Evolutionary conservation across 1,140 invertebrate species (phyloP).

Genomic region (Drosophila azteca): DNA sequence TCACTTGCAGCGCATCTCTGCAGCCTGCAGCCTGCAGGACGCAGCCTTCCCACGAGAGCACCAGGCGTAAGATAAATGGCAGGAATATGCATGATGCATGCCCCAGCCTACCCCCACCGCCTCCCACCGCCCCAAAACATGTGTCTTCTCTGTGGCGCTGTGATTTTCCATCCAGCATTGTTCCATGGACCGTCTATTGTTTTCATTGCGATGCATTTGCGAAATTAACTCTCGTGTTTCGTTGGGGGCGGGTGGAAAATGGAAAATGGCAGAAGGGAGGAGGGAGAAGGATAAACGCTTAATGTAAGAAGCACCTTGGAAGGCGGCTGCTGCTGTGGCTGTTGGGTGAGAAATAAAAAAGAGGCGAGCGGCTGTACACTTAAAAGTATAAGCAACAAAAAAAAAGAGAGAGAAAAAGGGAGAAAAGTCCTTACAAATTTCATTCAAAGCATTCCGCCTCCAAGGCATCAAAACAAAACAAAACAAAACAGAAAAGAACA

Average conservation of each 20-base stretch:
- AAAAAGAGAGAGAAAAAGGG: no score
- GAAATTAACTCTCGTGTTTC: slow-evolving; percentile 55
- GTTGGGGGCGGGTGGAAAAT: no score
- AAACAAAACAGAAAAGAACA: slow-evolving; percentile 31
- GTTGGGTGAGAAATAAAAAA: slow-evolving; percentile 1
- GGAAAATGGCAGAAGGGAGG: background rate
- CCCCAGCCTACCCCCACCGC: no score
- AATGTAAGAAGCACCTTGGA: slow-evolving; percentile 52
- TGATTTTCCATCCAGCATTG: slow-evolving; percentile 14
- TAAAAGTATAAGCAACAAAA: slow-evolving; percentile 50
- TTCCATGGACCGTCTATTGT: background rate
- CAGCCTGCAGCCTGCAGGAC: no score
- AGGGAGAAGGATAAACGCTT: slow-evolving; percentile 45
- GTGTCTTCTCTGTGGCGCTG: slow-evolving; percentile 7
- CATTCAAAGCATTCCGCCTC: slow-evolving; percentile 48
- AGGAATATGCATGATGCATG: no score
- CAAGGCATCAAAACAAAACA: slow-evolving; percentile 19
- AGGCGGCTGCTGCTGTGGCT: background rate
- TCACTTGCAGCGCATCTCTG: slow-evolving; percentile 45
- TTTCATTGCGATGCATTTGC: slow-evolving; percentile 49
- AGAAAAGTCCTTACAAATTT: slow-evolving; percentile 51
- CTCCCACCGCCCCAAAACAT: slow-evolving; percentile 8
- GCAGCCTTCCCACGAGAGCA: no score
- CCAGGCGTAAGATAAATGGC: slow-evolving; percentile 48
- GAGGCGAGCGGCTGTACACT: slow-evolving; percentile 31